Evolutionary conservation across 2,888 invertebrate genomes (phyloP).

Genomic region (Autographa pulchrina): DNA sequence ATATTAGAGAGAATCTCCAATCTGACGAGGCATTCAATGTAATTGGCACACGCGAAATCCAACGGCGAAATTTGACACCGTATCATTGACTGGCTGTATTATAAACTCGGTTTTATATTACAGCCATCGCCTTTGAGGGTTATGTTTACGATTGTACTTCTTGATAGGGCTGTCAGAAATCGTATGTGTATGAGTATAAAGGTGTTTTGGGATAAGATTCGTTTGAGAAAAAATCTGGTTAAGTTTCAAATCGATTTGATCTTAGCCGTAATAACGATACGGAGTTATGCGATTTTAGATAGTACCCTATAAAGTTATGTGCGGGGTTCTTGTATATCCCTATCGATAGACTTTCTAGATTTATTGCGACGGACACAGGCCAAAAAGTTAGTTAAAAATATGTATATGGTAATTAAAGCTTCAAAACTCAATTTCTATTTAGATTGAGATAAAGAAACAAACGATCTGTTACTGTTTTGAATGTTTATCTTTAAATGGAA

Average conservation of each 20-base stretch:
- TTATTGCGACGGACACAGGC: too few species aligned
- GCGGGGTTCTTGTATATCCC: too few species aligned
- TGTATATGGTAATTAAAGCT: too few species aligned
- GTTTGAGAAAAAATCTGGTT: not conserved
- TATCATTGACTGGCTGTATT: slow-evolving; percentile 22
- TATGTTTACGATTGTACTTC: slow-evolving; percentile 15
- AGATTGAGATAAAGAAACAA: too few species aligned
- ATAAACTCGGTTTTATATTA: slow-evolving; percentile 44
- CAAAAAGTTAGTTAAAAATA: too few species aligned
- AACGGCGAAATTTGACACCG: slow-evolving; percentile 50
- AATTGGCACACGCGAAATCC: slow-evolving; percentile 28
- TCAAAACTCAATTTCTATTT: too few species aligned
- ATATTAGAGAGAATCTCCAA: slow-evolving; percentile 22
- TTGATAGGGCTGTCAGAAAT: slow-evolving; percentile 11
- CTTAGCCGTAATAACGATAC: too few species aligned
- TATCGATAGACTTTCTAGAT: too few species aligned
- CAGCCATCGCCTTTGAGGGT: slow-evolving; percentile 11
- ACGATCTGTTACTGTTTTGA: too few species aligned
- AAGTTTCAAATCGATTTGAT: not conserved
- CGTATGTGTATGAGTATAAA: not conserved
- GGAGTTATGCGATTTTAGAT: too few species aligned
- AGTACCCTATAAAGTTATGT: too few species aligned
- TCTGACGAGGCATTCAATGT: slow-evolving; percentile 22
- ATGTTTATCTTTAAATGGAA: not conserved
- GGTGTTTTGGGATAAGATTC: not conserved